Evolutionary conservation across 2,797 vertebrate species (phyloP).

Genomic region (Intellagama lesueurii): DNA sequence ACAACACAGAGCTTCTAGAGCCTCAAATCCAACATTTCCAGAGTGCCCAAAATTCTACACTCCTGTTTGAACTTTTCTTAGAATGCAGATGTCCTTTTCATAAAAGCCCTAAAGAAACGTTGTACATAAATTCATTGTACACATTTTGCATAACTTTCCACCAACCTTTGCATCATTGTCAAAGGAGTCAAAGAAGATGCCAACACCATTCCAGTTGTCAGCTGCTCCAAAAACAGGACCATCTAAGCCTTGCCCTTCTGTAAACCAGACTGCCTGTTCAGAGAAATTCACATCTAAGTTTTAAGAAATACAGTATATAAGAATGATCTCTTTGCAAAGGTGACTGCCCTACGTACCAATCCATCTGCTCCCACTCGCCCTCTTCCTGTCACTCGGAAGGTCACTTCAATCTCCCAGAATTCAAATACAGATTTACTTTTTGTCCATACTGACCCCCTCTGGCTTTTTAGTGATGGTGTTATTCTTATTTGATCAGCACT

Average conservation of each 20-base stretch:
- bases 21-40: too few species aligned
- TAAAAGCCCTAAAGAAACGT: too few species aligned
- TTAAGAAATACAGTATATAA: conserved; percentile 8
- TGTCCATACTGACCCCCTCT: conserved; percentile 93
- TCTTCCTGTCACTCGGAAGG: conserved; percentile 94
- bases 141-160: conserved; percentile 18
- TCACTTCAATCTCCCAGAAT: conserved; percentile 93
- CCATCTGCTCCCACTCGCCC: conserved; percentile 95
- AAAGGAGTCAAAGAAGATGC: conserved; percentile 98
- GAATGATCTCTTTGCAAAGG: neutral
- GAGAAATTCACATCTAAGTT: conserved; percentile 21
- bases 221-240: conserved; percentile 94
- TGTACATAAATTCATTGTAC: too few species aligned
- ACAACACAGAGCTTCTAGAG: too few species aligned
- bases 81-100: too few species aligned
- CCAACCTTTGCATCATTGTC: conserved; percentile 98
- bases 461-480: conserved; percentile 93
- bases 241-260: conserved; percentile 87
- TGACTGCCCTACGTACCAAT: conserved; percentile 81
- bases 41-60: too few species aligned
- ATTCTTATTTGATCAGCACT: conserved; percentile 95
- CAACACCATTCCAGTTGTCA: conserved; percentile 93
- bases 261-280: conserved; percentile 93
- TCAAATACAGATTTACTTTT: conserved; percentile 87
- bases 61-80: too few species aligned